Base-by-base conservation (phyloP, 1,140 invertebrate species). In the Nomia melanderi region DNA sequence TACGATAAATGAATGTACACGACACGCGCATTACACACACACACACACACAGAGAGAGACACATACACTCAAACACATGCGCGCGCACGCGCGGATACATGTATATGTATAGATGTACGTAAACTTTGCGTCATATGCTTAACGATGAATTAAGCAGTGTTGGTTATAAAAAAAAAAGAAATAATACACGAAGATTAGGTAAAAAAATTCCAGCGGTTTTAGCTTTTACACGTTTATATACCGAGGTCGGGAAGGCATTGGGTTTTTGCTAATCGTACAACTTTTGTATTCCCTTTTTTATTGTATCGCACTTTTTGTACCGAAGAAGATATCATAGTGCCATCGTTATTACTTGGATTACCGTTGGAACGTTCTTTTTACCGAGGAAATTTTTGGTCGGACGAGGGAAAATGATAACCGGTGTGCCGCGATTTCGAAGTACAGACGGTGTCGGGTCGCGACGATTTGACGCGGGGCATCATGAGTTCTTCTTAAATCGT, bases 171-270 rank as follows among this genome's bases (percentile, higher is more conserved):
- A 6, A 25, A 41, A 25, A 50, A 5, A 44, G 59, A 8, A 33
- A 59, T 17, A n/a, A n/a, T n/a, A n/a, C n/a, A n/a, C n/a, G n/a
- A n/a, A n/a, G 47, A n/a, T 59, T 59, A 76, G n/a, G 20, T 65
- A 39, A 47, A 50, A 17, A 41, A 69, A 69, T 69, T 69, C 31
- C 39, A 47, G 25, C 53, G 63, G 25, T 83, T 57, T 77, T 78
- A 81, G 65, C 79, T 70, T 78, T 60, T 66, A 73, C 69, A 78
- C 81, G 66, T 79, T 82, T 79, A 75, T n/a, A n/a, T 79, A 78
- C 67, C 64, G 65, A 72, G 14, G 27, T 57, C 39, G 23, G 64
- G 65, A 71, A 74, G 39, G 64, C 63, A 82, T 76, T 79, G 65
- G 66, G 66, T 82, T 84, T 63, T 79, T 71, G 77, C 47, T 65